Evolutionary conservation across 2,113 vertebrate genomes (phyloP), one percentile per base, ranked within the genome.

Genomic region (Tragelaphus strepsiceros): DNA sequence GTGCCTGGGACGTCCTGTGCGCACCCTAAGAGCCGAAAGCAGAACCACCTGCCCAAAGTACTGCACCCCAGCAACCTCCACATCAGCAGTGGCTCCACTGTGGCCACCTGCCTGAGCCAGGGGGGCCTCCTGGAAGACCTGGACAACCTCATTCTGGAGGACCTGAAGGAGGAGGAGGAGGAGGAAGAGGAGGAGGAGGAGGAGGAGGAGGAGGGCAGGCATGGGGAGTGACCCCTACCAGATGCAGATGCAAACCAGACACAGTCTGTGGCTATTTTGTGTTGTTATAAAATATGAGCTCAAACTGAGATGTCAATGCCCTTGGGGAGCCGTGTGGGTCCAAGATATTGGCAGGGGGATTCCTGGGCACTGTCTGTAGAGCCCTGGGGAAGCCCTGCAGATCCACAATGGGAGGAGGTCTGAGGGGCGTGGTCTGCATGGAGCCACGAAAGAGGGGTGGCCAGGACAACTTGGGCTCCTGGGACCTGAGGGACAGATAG

Each of bases 81-180:
- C 80, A 93, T 98, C 59, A 99, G 99, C 97, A 98, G 98, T 0
- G 99, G 99, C 51, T 99, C 99, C 88, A 99, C 99, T 0, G 99
- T 99, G 92, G 99, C 98, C 96, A 99, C 99, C 7, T 99, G 99
- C 92, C 93, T 99, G 77, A 99, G 99, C 97, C 99, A 99, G 94
- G 98, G 98, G 6, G 98, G 98, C 94, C 97, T 99, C 92, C 24
- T 81, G 12, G 95, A 97, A 5, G 97, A 99, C 82, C 93, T 99
- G 17, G 95, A 98, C 88, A 93, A 98, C 15, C 98, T 99, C 86
- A 98, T 99, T 77, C 90, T 99, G 95, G 99, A 99, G 2, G 99
- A 99, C 93, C 98, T 99, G 83, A 58, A 43, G 16, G 98, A 98
- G 77, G 95, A 97, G 26, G 98, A 96, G 1, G 98, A 98, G 3